phyloP scores from a whole-genome alignment of 2,797 vertebrate genomes.

The Clarias pachynema region DNA sequence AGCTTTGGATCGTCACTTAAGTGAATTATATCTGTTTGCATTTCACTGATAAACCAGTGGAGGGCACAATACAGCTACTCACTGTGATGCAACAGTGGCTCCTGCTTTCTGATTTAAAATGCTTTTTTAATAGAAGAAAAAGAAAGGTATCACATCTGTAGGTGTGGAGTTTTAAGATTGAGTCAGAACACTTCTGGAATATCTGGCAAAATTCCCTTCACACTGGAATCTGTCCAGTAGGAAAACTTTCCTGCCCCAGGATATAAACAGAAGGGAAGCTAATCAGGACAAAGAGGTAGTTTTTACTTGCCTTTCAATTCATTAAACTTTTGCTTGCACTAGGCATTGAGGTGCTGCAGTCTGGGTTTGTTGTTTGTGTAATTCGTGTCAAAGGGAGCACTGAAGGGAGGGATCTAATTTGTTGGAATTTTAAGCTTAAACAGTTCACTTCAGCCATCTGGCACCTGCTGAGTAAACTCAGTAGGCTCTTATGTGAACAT shows the following conservation, averaged over 20 bases:
- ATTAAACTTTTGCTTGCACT: background rate
- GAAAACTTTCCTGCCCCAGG: background rate
- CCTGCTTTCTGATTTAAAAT: background rate
- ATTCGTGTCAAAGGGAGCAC: background rate
- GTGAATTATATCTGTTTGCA: background rate
- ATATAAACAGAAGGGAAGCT: background rate
- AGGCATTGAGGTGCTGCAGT: background rate
- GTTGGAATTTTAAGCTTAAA: constrained; percentile 29
- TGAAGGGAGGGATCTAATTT: background rate
- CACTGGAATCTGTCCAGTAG: background rate
- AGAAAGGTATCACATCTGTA: background rate
- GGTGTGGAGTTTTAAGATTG: background rate
- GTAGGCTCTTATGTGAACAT: background rate
- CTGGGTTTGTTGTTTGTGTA: background rate
- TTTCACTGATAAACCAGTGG: background rate
- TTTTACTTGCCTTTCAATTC: background rate
- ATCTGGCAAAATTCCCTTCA: background rate
- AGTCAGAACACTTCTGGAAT: background rate
- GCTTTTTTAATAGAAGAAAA: background rate
- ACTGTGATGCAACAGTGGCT: background rate
- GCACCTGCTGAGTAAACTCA: constrained; percentile 18
- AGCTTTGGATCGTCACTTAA: background rate
- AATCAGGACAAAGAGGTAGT: background rate
- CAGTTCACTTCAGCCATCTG: background rate
- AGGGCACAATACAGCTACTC: background rate